phyloP scores from a whole-genome alignment of 2,113 vertebrate genomes.

The Carassius auratus region DNA sequence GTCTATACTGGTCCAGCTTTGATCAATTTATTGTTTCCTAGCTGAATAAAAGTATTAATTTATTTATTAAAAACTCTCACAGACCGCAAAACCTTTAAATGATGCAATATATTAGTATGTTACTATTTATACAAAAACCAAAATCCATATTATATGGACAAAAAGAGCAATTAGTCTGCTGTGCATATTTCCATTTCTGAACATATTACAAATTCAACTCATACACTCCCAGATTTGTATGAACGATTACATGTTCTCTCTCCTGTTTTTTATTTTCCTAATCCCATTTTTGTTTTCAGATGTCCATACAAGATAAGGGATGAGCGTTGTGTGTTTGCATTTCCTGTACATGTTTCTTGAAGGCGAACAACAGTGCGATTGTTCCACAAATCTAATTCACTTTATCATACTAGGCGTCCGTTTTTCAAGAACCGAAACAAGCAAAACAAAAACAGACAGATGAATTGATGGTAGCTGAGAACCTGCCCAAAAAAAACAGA shows the following conservation, averaged over 20 bases:
- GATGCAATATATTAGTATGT: neutral
- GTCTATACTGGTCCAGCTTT: neutral
- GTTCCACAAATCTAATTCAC: neutral
- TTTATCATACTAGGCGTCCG: neutral
- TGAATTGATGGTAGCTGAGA: constrained; percentile 18
- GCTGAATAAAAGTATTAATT: neutral
- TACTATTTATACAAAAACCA: neutral
- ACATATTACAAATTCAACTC: neutral
- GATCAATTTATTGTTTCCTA: neutral
- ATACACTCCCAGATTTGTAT: neutral
- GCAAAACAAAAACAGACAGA: constrained; percentile 41
- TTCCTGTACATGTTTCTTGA: neutral
- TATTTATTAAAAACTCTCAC: neutral
- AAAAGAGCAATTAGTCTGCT: neutral
- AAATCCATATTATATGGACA: neutral
- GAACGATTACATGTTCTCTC: neutral
- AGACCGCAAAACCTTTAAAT: neutral
- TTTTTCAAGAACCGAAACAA: constrained; percentile 31
- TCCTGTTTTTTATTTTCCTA: neutral
- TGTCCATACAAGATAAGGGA: neutral
- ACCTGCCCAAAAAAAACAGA: constrained; percentile 16
- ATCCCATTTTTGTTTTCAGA: constrained; percentile 11
- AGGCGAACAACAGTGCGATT: neutral
- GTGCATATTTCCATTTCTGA: neutral
- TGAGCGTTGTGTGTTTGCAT: neutral